Evolutionary conservation across 2,888 invertebrate genomes (phyloP).

Genomic region (Pegoplata infirma): DNA sequence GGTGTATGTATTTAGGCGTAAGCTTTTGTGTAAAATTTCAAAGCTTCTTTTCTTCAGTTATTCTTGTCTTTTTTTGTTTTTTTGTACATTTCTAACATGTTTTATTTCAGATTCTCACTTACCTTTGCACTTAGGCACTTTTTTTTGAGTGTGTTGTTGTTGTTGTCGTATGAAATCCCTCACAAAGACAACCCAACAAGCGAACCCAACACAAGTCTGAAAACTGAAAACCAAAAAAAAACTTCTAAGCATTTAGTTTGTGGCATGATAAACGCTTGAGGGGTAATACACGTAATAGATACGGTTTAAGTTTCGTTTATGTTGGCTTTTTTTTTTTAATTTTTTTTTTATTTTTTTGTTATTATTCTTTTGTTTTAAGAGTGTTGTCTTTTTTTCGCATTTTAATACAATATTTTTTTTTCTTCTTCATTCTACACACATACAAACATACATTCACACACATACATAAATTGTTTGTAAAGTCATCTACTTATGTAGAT

Average conservation of each 20-base stretch:
- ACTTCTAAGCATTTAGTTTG: constrained; percentile 33
- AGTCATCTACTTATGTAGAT: not conserved
- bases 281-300: constrained; percentile 35
- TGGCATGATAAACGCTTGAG: constrained; percentile 24
- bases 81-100: constrained; percentile 14
- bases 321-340: constrained; percentile 11
- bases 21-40: constrained; percentile 49
- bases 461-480: constrained; percentile 1
- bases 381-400: constrained; percentile 4
- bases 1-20: constrained; percentile 48
- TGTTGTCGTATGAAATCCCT: not conserved
- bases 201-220: no score
- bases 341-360: constrained; percentile 7
- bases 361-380: constrained; percentile 22
- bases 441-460: not conserved
- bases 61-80: not conserved
- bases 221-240: constrained; percentile 11
- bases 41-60: constrained; percentile 12
- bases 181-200: not conserved
- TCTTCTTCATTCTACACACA: no score
- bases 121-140: constrained; percentile 44
- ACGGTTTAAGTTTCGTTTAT: constrained; percentile 51
- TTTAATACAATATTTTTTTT: not conserved
- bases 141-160: constrained; percentile 17
- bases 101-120: constrained; percentile 38